These are phyloP conservation scores for Oreonectes daqikongensis DNA, from an alignment of 2,797 vertebrate genomes.

Conservation along the genomic window DNA sequence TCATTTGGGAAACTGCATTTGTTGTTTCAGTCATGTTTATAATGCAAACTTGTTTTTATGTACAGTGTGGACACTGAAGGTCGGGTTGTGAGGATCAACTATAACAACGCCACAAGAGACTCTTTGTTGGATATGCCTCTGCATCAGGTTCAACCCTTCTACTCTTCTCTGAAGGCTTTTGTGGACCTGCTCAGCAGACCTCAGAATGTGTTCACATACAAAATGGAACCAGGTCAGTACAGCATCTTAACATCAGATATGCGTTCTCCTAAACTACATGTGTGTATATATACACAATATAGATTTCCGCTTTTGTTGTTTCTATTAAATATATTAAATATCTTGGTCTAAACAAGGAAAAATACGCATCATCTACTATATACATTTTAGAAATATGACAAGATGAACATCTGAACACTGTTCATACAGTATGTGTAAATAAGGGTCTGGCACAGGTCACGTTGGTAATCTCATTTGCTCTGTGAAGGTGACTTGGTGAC, in stretches of 20 bases:
- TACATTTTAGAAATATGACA: too few relatives aligned
- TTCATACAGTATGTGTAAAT: too few relatives aligned
- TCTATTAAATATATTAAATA: too few relatives aligned
- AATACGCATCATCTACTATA: too few relatives aligned
- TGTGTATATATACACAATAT: background rate
- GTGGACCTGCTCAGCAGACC: slow-evolving; percentile 80
- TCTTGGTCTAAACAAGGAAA: too few relatives aligned
- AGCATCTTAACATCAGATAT: too few relatives aligned
- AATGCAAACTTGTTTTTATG: slow-evolving; percentile 13
- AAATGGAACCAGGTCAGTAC: slow-evolving; percentile 87
- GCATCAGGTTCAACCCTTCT: slow-evolving; percentile 88
- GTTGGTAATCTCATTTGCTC: background rate
- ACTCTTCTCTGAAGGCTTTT: slow-evolving; percentile 85
- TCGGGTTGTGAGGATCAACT: slow-evolving; percentile 83
- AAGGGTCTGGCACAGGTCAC: background rate
- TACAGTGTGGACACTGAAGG: slow-evolving; percentile 80
- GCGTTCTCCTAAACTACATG: too few relatives aligned
- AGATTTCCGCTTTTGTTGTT: background rate
- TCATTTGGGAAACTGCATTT: slow-evolving; percentile 26
- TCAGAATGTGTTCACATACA: slow-evolving; percentile 83
- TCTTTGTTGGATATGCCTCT: slow-evolving; percentile 86
- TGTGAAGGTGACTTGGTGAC: slow-evolving; percentile 86
- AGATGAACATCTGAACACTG: too few relatives aligned
- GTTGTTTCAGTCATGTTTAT: background rate
- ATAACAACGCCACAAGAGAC: slow-evolving; percentile 93